A percentile compares a stretch with the other conserved stretches of the same genome.
These are phyloP conservation scores for Folsomia manolachei DNA, from an alignment of 2,888 invertebrate genomes.

Conservation along the genomic window DNA sequence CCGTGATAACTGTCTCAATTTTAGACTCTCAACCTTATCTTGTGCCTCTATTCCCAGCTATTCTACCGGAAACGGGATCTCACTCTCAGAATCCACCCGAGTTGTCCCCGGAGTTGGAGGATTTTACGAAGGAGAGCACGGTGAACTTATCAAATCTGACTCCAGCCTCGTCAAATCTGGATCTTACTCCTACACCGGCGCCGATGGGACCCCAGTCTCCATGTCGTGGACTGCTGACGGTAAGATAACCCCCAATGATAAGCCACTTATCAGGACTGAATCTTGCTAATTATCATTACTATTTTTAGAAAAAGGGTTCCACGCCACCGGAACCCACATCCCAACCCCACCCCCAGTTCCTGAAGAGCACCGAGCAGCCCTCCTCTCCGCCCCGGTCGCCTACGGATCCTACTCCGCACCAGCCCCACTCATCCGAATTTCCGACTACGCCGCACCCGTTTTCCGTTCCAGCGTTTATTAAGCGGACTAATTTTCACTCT, in stretches of 20 bases:
- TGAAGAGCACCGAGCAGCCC: slow-evolving; percentile 62
- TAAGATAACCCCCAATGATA: neutral
- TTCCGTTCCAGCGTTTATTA: too few species aligned
- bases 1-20: too few species aligned
- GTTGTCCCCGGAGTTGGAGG: neutral
- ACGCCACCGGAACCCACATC: slow-evolving; percentile 74
- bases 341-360: slow-evolving; percentile 81
- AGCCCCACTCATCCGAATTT: neutral
- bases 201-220: slow-evolving; percentile 4
- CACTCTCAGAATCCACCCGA: neutral
- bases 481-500: too few species aligned
- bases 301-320: slow-evolving; percentile 64
- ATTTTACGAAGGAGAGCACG: neutral
- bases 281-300: neutral
- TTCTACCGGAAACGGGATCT: slow-evolving; percentile 4
- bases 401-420: neutral
- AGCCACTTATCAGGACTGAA: neutral
- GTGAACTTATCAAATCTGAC: neutral
- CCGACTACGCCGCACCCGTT: neutral
- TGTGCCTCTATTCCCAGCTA: neutral
- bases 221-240: slow-evolving; percentile 15
- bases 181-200: slow-evolving; percentile 17
- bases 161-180: neutral
- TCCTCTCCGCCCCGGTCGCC: neutral
- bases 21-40: too few species aligned